phyloP scores from a whole-genome alignment of 2,113 vertebrate species.

The Corydoras maculifer region DNA sequence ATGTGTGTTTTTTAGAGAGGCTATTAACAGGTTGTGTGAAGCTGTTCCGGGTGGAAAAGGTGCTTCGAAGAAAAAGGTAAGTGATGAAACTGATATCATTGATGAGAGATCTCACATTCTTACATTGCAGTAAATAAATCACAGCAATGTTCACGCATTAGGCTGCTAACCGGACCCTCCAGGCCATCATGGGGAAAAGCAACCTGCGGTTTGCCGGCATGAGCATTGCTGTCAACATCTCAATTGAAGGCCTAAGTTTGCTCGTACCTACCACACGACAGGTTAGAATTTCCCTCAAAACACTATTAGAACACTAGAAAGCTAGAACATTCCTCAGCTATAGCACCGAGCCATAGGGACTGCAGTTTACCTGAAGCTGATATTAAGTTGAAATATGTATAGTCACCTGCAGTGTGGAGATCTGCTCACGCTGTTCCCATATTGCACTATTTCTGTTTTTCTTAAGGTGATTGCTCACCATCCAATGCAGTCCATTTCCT shows the following conservation, averaged over 20 bases:
- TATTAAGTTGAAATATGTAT: no score
- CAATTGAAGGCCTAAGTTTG: constrained; percentile 82
- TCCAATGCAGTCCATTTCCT: constrained; percentile 83
- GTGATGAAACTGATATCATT: background rate
- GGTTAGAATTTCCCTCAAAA: constrained; percentile 55
- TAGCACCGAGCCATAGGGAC: background rate
- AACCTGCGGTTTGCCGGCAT: constrained; percentile 92
- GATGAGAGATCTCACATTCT: background rate
- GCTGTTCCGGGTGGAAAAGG: constrained; percentile 83
- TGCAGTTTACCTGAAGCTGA: no score
- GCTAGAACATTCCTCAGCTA: background rate
- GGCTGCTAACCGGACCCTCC: constrained; percentile 81
- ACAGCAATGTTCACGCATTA: constrained; percentile 42
- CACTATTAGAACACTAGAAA: no score
- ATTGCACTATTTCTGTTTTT: constrained; percentile 9
- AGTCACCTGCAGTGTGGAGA: no score
- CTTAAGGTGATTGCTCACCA: constrained; percentile 80
- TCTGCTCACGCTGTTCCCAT: background rate
- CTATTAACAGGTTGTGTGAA: constrained; percentile 93
- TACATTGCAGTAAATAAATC: background rate
- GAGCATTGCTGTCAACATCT: constrained; percentile 88
- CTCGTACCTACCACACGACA: constrained; percentile 85
- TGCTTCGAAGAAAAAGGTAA: constrained; percentile 91
- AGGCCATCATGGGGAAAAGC: constrained; percentile 86
- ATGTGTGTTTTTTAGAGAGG: constrained; percentile 70